Percentiles rank a stretch among this genome's conserved stretches.
These are phyloP conservation scores for Thaumatotibia leucotreta DNA, from an alignment of 1,140 invertebrate species.

Conservation along the genomic window DNA sequence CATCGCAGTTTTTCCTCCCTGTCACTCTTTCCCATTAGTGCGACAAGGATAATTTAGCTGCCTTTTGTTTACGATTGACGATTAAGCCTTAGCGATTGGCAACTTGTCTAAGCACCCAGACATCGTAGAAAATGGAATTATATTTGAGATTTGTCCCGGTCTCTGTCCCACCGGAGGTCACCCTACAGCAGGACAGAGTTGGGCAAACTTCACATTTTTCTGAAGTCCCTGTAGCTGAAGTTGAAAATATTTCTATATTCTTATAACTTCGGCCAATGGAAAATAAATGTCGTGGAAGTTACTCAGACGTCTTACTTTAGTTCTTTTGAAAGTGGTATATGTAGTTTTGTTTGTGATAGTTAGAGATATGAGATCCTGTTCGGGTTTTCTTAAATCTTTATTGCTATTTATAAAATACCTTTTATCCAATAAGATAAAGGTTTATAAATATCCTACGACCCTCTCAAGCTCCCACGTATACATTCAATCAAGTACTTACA, in stretches of 20 bases:
- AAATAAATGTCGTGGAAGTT: slow-evolving; percentile 10
- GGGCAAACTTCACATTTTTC: slow-evolving; percentile 1
- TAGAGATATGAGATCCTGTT: slow-evolving; percentile 10
- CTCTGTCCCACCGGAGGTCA: neutral
- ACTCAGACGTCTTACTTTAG: neutral
- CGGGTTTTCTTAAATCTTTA: slow-evolving; percentile 24
- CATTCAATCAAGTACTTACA: too few relatives aligned
- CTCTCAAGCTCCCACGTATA: too few relatives aligned
- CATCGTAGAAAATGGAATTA: too few relatives aligned
- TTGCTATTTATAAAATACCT: too few relatives aligned
- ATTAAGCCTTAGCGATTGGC: too few relatives aligned
- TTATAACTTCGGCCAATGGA: neutral
- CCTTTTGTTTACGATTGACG: neutral
- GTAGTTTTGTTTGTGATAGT: neutral
- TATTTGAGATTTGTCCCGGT: neutral
- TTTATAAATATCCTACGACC: too few relatives aligned
- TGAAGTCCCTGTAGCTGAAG: neutral
- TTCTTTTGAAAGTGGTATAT: neutral
- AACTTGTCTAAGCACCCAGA: too few relatives aligned
- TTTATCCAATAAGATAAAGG: too few relatives aligned
- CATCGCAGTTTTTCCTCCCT: too few relatives aligned
- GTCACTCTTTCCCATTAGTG: too few relatives aligned
- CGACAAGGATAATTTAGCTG: too few relatives aligned
- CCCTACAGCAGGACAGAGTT: neutral
- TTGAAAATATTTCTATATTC: slow-evolving; percentile 12